These are phyloP conservation scores for Microchrysa polita DNA, from an alignment of 2,888 invertebrate species.

Conservation along the genomic window DNA sequence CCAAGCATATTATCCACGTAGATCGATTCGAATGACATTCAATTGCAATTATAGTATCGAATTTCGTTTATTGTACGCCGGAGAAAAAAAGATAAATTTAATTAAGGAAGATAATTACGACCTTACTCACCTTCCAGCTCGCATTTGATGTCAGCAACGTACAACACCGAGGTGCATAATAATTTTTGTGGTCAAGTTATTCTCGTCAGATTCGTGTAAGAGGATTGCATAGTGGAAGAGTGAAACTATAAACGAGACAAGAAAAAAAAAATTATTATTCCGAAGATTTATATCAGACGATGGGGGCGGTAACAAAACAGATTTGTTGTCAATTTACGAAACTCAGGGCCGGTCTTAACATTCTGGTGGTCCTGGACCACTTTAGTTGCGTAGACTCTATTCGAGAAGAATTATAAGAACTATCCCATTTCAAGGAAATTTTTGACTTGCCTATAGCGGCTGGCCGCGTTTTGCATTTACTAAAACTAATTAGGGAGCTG, in stretches of 20 bases:
- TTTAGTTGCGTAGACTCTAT: no score
- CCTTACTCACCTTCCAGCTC: constrained; percentile 8
- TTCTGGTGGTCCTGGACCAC: no score
- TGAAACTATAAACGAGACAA: neutral
- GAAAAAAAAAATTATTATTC: neutral
- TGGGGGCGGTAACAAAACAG: no score
- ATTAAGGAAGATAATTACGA: constrained; percentile 43
- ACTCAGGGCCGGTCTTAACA: no score
- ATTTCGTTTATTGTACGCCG: constrained; percentile 35
- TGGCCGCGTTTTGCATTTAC: no score
- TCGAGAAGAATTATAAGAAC: no score
- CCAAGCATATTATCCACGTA: neutral
- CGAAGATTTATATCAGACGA: neutral
- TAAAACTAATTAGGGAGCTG: no score
- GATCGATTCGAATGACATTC: constrained; percentile 20
- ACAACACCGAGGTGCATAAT: neutral
- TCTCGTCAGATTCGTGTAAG: neutral
- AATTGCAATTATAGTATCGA: constrained; percentile 39
- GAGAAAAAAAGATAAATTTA: constrained; percentile 35
- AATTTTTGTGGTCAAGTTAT: constrained; percentile 19
- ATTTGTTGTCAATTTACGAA: no score
- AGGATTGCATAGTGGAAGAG: neutral
- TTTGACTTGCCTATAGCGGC: no score
- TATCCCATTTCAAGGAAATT: no score
- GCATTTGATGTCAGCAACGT: constrained; percentile 22